Base-by-base conservation (phyloP, 2,888 invertebrate species). In the Dorcus hopei region DNA sequence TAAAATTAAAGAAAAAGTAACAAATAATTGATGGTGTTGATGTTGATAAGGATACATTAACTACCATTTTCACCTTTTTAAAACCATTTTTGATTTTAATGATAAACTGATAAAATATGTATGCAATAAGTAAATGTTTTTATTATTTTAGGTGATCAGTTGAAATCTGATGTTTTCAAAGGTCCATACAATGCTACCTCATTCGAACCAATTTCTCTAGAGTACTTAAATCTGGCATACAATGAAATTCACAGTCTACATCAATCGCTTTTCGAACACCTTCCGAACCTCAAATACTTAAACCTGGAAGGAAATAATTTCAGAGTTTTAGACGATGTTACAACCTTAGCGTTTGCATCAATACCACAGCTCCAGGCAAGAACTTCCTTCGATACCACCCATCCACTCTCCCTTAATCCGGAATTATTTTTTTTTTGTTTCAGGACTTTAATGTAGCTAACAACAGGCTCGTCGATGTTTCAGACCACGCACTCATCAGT, bases 111-210 rank as follows among this genome's bases (percentile, higher is more conserved):
- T 42, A 14, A 42, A 6, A 42, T 2, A 42, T 14, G 14, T 14
- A 5, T 7, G 9, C 0, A 16, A 14, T 9, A 43, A 9, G 9
- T 43, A 11, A 11, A 14, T 14, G 6, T 14, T 43, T 43, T 53
- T 47, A 3, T 26, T 11, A 47, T 66, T 59, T 57, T 73, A 85
- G 86, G 83, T n/a, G 85, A 87, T 55, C 82, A 83, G 42, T 71
- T 89, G 41, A 79, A 82, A 49, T 80, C 85, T 16, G 86, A 87
- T 66, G 82, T 87, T 57, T 89, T 89, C 74, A 85, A 85, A 69
- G 89, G 88, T 0, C 84, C 84, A 0, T 87, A 85, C 72, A 81
- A 81, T 59, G 77, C 80, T 54, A 77, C 77, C 16, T 54, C 52
- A 1, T 87, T 84, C 74, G 81, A 81, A 61, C 82, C 83, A 50